A percentile compares a stretch with the other conserved stretches of the same genome.
These are phyloP conservation scores for Apodemia duryi DNA, from an alignment of 2,888 invertebrate species.

Conservation along the genomic window DNA sequence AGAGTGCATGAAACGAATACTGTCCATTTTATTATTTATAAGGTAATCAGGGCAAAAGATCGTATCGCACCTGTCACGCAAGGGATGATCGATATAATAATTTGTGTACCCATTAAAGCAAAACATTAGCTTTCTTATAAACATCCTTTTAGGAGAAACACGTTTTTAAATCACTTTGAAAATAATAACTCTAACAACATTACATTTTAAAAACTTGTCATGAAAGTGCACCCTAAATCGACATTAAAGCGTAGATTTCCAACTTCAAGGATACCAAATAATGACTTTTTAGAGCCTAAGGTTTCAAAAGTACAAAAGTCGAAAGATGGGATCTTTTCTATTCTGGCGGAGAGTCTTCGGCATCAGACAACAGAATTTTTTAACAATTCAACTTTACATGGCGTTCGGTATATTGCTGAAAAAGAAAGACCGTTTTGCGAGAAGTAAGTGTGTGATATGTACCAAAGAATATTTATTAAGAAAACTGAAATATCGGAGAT, in stretches of 20 bases:
- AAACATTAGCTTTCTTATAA: conserved; percentile 1
- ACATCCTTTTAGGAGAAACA: background rate
- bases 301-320: conserved; percentile 25
- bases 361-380: conserved; percentile 87
- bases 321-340: conserved; percentile 49
- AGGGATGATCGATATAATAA: conserved; percentile 8
- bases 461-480: no score
- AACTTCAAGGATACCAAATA: conserved; percentile 27
- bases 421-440: conserved; percentile 86
- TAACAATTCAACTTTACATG: conserved; percentile 87
- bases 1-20: no score
- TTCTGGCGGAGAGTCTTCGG: conserved; percentile 82
- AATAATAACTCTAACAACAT: background rate
- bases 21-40: background rate
- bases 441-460: conserved; percentile 74
- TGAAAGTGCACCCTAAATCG: conserved; percentile 59
- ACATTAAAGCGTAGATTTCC: conserved; percentile 35
- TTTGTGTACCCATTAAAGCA: background rate
- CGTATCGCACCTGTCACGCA: conserved; percentile 4
- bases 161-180: background rate
- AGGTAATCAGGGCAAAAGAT: conserved; percentile 3
- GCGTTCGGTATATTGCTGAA: conserved; percentile 88
- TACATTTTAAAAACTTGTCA: conserved; percentile 29
- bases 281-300: background rate
- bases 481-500: no score